Percentiles rank a stretch among this genome's conserved stretches.
Conservation (phyloP, 2,113 vertebrate species). For the Oreamnos americanus region DNA sequence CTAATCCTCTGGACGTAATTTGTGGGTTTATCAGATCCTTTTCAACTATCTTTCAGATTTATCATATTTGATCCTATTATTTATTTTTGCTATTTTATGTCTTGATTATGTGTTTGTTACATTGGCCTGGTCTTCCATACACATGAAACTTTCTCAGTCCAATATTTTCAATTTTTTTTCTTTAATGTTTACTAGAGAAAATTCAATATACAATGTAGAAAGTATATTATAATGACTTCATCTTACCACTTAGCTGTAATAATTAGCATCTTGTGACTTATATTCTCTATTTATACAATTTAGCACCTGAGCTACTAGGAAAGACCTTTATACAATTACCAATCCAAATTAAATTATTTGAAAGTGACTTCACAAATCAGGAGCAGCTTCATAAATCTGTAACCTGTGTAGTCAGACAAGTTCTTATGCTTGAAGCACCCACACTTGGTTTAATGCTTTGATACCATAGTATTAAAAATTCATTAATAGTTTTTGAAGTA, state of each 20-base stretch:
- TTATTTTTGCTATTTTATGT: neutral
- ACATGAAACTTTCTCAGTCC: neutral
- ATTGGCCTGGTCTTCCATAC: neutral
- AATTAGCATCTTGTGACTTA: neutral
- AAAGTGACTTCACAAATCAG: neutral
- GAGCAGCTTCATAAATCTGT: neutral
- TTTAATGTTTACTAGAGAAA: neutral
- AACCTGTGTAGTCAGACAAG: fast-evolving
- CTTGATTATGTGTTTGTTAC: neutral
- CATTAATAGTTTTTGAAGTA: neutral
- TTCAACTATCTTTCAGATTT: neutral
- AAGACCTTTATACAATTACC: neutral
- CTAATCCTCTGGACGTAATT: neutral
- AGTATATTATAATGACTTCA: neutral
- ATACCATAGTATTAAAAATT: neutral
- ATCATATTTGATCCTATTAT: neutral
- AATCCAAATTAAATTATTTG: neutral
- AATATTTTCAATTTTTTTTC: neutral
- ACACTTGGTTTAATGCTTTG: neutral
- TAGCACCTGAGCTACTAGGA: neutral
- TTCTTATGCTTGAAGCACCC: neutral
- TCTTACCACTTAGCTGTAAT: neutral
- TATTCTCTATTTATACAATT: neutral
- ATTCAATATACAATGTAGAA: neutral
- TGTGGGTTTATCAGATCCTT: neutral